A percentile compares a stretch with the other conserved stretches of the same genome.
Evolutionary conservation across 2,797 vertebrate genomes (phyloP).

Genomic region (Epinephelus awoara): DNA sequence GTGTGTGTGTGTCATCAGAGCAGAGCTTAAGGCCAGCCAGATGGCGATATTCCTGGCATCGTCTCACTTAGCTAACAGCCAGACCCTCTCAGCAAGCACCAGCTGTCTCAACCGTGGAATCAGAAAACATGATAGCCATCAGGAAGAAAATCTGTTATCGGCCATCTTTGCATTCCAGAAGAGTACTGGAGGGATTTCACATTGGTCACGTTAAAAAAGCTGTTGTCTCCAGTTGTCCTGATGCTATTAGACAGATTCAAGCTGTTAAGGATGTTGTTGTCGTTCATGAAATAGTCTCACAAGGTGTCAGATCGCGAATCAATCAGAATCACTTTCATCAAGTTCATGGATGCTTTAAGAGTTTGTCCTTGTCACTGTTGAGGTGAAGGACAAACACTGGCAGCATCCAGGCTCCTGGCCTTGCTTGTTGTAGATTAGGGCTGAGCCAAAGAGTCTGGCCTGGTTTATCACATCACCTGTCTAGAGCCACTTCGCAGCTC

Average conservation of each 20-base stretch:
- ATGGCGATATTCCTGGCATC: conserved; percentile 77
- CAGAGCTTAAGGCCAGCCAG: conserved; percentile 75
- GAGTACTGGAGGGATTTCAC: conserved; percentile 33
- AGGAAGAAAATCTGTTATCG: conserved; percentile 54
- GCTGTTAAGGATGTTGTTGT: conserved; percentile 7
- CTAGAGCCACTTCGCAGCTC: conserved; percentile 67
- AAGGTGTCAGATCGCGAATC: background rate
- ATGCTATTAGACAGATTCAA: conserved; percentile 10
- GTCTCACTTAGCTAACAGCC: conserved; percentile 73
- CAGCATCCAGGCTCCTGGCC: conserved; percentile 37
- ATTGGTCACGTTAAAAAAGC: conserved; percentile 19
- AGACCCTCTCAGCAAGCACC: conserved; percentile 64
- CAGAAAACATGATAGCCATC: conserved; percentile 69
- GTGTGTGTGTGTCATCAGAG: conserved; percentile 40
- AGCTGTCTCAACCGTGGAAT: conserved; percentile 75
- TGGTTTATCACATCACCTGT: conserved; percentile 69
- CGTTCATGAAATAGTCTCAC: conserved; percentile 4
- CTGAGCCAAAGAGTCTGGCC: conserved; percentile 53
- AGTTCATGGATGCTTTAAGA: conserved; percentile 20
- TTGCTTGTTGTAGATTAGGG: conserved; percentile 50
- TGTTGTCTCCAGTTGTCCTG: conserved; percentile 35
- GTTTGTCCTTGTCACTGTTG: conserved; percentile 26
- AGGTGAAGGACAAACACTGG: conserved; percentile 26
- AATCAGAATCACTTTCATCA: background rate
- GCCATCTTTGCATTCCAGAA: conserved; percentile 58